phyloP scores from a whole-genome alignment of 2,113 vertebrate genomes.

The Tauraco erythrolophus region DNA sequence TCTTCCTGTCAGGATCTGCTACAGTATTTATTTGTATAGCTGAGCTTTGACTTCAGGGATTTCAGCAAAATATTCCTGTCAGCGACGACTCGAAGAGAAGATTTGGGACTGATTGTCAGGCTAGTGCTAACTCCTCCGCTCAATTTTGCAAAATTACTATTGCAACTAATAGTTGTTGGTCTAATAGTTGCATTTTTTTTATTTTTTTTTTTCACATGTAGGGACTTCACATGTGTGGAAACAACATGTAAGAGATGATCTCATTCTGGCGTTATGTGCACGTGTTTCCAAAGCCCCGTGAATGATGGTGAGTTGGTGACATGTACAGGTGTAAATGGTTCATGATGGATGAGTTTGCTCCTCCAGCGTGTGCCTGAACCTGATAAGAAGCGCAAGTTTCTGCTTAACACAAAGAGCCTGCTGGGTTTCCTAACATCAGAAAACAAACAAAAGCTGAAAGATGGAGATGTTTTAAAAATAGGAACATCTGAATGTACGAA shows the following conservation, averaged over 20 bases:
- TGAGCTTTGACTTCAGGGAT: conserved; percentile 75
- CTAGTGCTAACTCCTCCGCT: conserved; percentile 65
- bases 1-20: conserved; percentile 83
- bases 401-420: conserved; percentile 3
- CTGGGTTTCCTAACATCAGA: not conserved
- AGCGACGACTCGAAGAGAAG: conserved; percentile 73
- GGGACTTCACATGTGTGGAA: not conserved
- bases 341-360: conserved; percentile 49
- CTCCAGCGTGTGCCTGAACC: not conserved
- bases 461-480: not conserved
- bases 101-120: conserved; percentile 63
- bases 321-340: conserved; percentile 51
- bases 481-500: conserved; percentile 9
- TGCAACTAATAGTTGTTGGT: not conserved
- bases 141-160: conserved; percentile 16
- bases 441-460: not conserved
- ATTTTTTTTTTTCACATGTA: not conserved
- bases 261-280: conserved; percentile 22
- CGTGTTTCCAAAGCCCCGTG: not conserved
- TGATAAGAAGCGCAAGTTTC: conserved; percentile 32
- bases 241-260: conserved; percentile 25
- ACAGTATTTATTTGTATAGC: conserved; percentile 91
- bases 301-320: conserved; percentile 37
- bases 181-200: conserved; percentile 8
- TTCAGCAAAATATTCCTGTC: conserved; percentile 77